Evolutionary conservation across 1,140 invertebrate species (phyloP).

Genomic region (Pseudomyrmex flavicornis): DNA sequence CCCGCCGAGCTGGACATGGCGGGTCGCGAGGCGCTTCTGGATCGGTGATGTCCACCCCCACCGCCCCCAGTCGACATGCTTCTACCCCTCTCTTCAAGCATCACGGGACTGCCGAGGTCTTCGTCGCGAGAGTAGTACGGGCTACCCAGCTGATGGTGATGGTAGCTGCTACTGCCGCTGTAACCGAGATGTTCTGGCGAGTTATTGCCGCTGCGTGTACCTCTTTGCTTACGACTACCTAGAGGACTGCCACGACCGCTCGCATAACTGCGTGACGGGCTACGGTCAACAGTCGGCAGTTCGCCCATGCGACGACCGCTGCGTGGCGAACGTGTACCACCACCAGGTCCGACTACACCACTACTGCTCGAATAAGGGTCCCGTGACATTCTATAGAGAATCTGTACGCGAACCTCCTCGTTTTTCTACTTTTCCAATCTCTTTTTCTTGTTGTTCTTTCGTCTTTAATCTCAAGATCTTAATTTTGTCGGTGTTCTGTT

Average conservation of each 20-base stretch:
- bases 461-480: constrained; percentile 81
- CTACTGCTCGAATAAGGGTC: constrained; percentile 88
- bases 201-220: constrained; percentile 87
- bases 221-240: constrained; percentile 84
- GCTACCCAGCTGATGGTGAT: constrained; percentile 87
- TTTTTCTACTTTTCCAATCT: constrained; percentile 63
- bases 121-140: constrained; percentile 91
- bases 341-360: constrained; percentile 85
- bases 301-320: constrained; percentile 88
- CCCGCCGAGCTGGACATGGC: constrained; percentile 85
- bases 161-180: constrained; percentile 82
- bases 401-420: constrained; percentile 81
- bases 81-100: constrained; percentile 88
- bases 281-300: constrained; percentile 93
- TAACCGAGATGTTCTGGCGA: constrained; percentile 86
- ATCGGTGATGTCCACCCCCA: constrained; percentile 86
- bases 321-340: constrained; percentile 87
- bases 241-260: constrained; percentile 87
- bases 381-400: constrained; percentile 88
- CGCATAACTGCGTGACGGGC: constrained; percentile 90
- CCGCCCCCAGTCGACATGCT: constrained; percentile 87
- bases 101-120: constrained; percentile 89
- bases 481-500: constrained; percentile 49
- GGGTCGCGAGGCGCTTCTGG: constrained; percentile 87
- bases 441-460: constrained; percentile 80